A percentile compares a stretch with the other conserved stretches of the same genome.
Evolutionary conservation across 2,113 vertebrate species (phyloP).

Genomic region (Charadrius vociferus): DNA sequence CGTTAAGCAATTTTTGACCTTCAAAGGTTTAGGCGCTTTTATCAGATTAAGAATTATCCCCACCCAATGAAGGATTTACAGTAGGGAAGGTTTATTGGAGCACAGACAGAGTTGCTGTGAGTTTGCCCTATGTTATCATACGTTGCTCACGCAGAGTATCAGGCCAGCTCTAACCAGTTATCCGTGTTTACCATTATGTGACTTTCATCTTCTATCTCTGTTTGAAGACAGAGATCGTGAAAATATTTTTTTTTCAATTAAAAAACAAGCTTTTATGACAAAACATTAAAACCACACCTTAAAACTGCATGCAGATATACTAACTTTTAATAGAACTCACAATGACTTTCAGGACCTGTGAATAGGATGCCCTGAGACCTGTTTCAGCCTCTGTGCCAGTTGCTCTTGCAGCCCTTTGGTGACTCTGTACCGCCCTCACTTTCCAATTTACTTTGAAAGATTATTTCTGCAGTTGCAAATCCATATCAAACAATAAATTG

Average conservation of each 20-base stretch:
- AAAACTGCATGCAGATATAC: background rate
- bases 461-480: background rate
- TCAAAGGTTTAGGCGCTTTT: background rate
- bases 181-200: accelerated
- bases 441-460: background rate
- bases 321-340: background rate
- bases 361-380: background rate
- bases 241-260: background rate
- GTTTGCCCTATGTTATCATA: background rate
- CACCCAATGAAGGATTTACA: background rate
- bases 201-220: background rate
- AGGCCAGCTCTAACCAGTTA: background rate
- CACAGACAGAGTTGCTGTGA: background rate
- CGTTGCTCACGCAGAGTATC: accelerated
- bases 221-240: background rate
- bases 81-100: background rate
- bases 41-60: background rate
- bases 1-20: background rate
- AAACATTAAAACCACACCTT: background rate
- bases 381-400: background rate
- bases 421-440: background rate
- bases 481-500: background rate
- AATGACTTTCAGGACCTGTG: background rate
- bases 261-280: background rate
- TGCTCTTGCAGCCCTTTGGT: background rate